Base-by-base conservation (phyloP, 2,797 vertebrate species). In the Thripadectes ignobilis region DNA sequence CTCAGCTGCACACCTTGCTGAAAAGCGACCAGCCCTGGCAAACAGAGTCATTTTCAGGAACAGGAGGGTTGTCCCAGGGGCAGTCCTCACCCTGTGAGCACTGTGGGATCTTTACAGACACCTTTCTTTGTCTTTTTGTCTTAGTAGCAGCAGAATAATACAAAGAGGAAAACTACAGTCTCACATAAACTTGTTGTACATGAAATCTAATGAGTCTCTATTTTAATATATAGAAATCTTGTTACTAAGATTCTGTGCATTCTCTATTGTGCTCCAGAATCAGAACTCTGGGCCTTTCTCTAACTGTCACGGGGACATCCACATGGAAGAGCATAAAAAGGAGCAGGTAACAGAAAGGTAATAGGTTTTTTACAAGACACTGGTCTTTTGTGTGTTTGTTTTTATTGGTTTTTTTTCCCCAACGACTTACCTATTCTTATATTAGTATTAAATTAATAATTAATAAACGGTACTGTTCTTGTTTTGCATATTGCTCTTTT, bases 21-120 rank as follows among this genome's bases (percentile, higher is more conserved):
- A 62, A 81, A 59, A 83, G 8, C 52, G 41, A 15, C 36, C 46
- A 58, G 22, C 21, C 24, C 39, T 21, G 7, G 5, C 9, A 54
- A 51, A 46, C 6, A 48, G 10, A 78, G n/a, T 17, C 5, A 41
- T 58, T 67, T 88, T 52, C 29, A 74, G 26, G 17, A 23, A 38
- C 46, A 51, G 16, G 36, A 49, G 15, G 24, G 22, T 3, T 57
- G 12, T 38, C 9, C 30, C 38, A 16, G 21, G 20, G 13, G 9
- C 7, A 57, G 17, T 49, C 15, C 43, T 45, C 66, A 9, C 43
- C 17, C 21, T 22, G n/a, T 0, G 0, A 68, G 18, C 15, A 6
- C 9, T 38, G 11, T 58, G 34, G 9, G 17, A 78, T 54, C 2
- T 27, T 65, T 51, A 54, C 4, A 75, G 49, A 26, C 3, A 32